A percentile compares a stretch with the other conserved stretches of the same genome.
phyloP scores from a whole-genome alignment of 53 echinoderm and acorn worm species.

The Temnopleurus reevesii region DNA sequence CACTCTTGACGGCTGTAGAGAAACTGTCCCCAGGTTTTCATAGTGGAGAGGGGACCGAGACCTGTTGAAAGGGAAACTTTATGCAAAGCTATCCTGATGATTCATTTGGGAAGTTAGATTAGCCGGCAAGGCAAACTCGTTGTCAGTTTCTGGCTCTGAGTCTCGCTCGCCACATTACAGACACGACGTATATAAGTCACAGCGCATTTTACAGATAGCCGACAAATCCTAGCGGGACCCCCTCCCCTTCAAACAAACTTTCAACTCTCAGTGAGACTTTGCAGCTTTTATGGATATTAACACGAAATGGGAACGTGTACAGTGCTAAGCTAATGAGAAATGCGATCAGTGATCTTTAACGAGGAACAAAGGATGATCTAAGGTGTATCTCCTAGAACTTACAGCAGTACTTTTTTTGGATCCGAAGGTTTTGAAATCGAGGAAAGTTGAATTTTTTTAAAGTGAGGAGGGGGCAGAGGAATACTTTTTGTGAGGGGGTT shows the following conservation, averaged over 20 bases:
- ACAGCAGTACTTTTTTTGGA: too few species aligned
- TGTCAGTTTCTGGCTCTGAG: constrained; percentile 20
- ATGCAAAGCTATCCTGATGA: constrained; percentile 14
- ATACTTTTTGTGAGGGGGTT: neutral
- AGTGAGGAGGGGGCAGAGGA: neutral
- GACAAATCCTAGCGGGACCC: neutral
- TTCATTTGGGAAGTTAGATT: constrained; percentile 56
- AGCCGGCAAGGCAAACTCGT: constrained; percentile 45
- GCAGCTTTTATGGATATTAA: neutral
- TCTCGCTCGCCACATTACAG: neutral
- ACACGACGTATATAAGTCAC: neutral
- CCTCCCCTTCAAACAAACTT: constrained; percentile 20
- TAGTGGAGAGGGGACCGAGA: neutral
- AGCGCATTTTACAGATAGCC: neutral
- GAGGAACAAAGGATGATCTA: neutral
- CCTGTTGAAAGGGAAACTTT: constrained; percentile 12
- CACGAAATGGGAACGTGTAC: neutral
- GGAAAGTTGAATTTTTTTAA: neutral
- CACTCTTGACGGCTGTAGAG: neutral
- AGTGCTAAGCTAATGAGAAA: neutral
- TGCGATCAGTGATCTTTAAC: neutral
- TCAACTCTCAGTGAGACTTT: neutral
- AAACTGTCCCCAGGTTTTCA: neutral
- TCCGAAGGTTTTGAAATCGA: neutral
- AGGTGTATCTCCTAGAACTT: too few species aligned